Evolutionary conservation across 1,140 invertebrate species (phyloP).

Genomic region (Pogonus chalceus): DNA sequence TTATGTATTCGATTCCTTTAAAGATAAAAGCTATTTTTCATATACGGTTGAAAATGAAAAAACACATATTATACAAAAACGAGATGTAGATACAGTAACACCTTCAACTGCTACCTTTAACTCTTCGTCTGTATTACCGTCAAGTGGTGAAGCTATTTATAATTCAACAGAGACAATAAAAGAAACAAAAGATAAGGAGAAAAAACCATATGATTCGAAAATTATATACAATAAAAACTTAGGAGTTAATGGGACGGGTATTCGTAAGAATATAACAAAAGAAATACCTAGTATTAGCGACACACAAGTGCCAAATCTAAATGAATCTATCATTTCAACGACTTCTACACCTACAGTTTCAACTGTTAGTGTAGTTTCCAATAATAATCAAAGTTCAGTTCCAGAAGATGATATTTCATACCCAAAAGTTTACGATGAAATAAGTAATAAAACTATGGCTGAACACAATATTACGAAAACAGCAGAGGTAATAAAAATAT

Average conservation of each 20-base stretch:
- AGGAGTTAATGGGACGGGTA: constrained; percentile 29
- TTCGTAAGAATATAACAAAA: constrained; percentile 19
- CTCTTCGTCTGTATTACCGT: background rate
- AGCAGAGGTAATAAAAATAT: too few relatives aligned
- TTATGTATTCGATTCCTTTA: background rate
- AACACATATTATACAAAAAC: background rate
- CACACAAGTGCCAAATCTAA: constrained; percentile 11
- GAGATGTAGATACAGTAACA: background rate
- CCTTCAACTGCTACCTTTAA: background rate
- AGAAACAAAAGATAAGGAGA: too few relatives aligned
- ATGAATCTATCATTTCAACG: constrained; percentile 14
- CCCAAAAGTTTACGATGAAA: too few relatives aligned
- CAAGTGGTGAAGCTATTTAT: background rate
- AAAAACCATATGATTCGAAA: background rate
- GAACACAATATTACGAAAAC: too few relatives aligned
- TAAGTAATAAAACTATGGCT: too few relatives aligned
- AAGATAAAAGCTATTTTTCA: background rate
- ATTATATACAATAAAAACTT: constrained; percentile 20
- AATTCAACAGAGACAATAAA: too few relatives aligned
- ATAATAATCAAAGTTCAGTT: too few relatives aligned
- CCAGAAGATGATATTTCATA: too few relatives aligned
- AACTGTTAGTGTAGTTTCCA: too few relatives aligned
- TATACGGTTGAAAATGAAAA: background rate
- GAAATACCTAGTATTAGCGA: too few relatives aligned
- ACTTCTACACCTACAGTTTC: background rate